Percentiles rank a stretch among this genome's conserved stretches.
Conservation (phyloP, 2,888 invertebrate species). For the Leptinotarsa haldemani region DNA sequence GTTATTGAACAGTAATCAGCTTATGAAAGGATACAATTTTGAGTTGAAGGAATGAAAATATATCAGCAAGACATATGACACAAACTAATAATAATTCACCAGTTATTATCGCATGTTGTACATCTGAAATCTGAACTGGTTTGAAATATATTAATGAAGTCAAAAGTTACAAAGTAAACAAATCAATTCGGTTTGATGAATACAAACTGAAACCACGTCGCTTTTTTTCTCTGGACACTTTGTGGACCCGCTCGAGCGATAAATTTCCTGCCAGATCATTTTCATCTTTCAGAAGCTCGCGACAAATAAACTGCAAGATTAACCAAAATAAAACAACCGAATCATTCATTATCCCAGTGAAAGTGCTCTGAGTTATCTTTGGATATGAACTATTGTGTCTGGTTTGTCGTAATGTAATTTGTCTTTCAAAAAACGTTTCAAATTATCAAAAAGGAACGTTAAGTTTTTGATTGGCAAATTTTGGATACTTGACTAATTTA, state of each 20-base stretch:
- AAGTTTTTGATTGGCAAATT: no score
- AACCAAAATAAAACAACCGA: constrained; percentile 13
- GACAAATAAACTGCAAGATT: constrained; percentile 5
- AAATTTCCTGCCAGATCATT: not conserved
- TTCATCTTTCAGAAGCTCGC: not conserved
- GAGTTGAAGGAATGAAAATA: no score
- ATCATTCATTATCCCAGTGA: not conserved
- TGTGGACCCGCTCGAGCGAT: not conserved
- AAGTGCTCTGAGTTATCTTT: not conserved
- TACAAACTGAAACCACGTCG: not conserved
- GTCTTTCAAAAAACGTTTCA: not conserved
- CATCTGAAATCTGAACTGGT: not conserved
- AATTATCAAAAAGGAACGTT: no score
- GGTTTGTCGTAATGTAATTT: not conserved
- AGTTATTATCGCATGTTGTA: no score
- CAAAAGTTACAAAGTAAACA: not conserved
- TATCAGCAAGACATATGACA: no score
- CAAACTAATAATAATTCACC: no score
- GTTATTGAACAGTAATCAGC: no score
- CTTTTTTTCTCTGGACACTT: not conserved
- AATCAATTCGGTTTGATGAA: not conserved
- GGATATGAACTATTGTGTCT: not conserved
- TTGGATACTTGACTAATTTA: no score
- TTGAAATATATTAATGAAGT: not conserved
- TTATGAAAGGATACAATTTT: no score